phyloP scores from a whole-genome alignment of 1,140 invertebrate species.

The Chionoecetes opilio region DNA sequence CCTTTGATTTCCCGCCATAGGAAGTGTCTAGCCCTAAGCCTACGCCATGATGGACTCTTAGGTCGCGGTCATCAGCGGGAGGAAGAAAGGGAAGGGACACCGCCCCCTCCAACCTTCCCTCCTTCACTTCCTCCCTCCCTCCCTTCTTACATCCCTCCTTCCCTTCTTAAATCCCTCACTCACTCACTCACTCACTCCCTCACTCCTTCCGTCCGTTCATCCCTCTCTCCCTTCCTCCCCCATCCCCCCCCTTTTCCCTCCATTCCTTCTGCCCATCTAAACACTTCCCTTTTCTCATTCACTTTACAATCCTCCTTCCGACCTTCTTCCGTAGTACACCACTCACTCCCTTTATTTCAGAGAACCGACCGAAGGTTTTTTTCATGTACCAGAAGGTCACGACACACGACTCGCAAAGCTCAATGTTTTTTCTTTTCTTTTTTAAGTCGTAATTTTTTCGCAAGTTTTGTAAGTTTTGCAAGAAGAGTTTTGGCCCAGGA shows the following conservation, averaged over 20 bases:
- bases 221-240: background rate
- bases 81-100: background rate
- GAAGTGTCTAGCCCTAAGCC: constrained; percentile 46
- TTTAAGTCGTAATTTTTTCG: too few species aligned
- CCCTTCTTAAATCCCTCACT: background rate
- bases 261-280: background rate
- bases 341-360: too few species aligned
- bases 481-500: too few species aligned
- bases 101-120: constrained; percentile 19
- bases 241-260: background rate
- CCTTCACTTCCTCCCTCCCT: background rate
- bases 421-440: too few species aligned
- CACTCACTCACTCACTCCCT: background rate
- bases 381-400: too few species aligned
- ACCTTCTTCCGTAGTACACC: too few species aligned
- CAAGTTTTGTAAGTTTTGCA: too few species aligned
- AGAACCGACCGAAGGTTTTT: too few species aligned
- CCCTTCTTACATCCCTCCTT: background rate
- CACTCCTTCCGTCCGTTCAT: background rate
- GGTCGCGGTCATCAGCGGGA: background rate
- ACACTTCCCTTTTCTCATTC: background rate
- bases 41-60: constrained; percentile 40
- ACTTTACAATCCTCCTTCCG: background rate
- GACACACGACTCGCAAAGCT: too few species aligned
- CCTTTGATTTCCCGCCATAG: constrained; percentile 62